Evolutionary conservation across 2,113 vertebrate species (phyloP).

Genomic region (Syngnathus scovelli): DNA sequence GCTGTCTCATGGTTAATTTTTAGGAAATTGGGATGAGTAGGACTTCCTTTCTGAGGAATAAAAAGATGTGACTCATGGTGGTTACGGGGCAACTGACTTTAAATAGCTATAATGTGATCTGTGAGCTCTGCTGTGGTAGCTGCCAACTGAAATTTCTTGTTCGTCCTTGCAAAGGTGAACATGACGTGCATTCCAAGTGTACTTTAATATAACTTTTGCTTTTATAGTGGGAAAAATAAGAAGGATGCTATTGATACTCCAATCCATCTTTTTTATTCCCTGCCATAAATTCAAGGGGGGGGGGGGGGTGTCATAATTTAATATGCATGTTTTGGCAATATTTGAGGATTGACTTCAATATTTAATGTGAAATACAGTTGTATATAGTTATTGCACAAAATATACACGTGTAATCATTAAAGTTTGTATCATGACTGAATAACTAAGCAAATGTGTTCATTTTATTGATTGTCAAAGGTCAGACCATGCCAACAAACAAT

Average conservation of each 20-base stretch:
- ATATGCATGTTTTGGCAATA: conserved; percentile 17
- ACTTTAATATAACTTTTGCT: background rate
- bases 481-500: background rate
- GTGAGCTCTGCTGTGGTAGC: background rate
- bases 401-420: conserved; percentile 35
- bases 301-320: background rate
- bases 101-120: background rate
- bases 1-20: conserved; percentile 11
- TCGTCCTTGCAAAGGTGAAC: background rate
- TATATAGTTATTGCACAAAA: conserved; percentile 29
- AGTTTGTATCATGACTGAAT: conserved; percentile 28
- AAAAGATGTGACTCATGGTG: conserved; percentile 6
- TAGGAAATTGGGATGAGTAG: background rate
- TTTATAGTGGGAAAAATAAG: background rate
- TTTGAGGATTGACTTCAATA: conserved; percentile 25
- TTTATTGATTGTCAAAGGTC: background rate
- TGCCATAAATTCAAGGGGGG: conserved; percentile 4
- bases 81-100: background rate
- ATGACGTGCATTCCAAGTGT: background rate
- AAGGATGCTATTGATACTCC: background rate
- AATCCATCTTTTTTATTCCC: background rate
- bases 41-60: conserved; percentile 4
- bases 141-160: background rate
- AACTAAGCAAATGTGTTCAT: background rate
- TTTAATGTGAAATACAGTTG: conserved; percentile 29